phyloP scores from a whole-genome alignment of 2,797 vertebrate genomes.

The Hippocampus kuda region DNA sequence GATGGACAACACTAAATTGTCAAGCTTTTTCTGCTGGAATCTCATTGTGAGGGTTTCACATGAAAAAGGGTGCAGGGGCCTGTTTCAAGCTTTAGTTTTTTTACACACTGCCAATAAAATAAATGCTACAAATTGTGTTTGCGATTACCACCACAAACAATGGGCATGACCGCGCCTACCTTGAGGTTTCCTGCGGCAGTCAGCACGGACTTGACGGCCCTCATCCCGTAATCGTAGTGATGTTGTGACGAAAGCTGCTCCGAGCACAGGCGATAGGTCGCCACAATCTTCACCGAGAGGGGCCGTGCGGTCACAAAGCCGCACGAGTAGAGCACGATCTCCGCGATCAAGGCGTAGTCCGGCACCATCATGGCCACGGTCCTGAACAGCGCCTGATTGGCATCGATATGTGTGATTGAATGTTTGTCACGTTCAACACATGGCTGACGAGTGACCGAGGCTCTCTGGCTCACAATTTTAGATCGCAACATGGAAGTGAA shows the following conservation, averaged over 20 bases:
- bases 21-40: no score
- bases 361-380: slow-evolving; percentile 95
- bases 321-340: slow-evolving; percentile 86
- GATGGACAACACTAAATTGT: no score
- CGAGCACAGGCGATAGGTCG: slow-evolving; percentile 80
- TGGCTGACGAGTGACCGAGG: no score
- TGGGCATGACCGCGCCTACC: slow-evolving; percentile 48
- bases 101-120: no score
- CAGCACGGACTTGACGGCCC: slow-evolving; percentile 86
- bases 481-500: no score
- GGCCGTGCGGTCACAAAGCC: slow-evolving; percentile 84
- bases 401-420: no score
- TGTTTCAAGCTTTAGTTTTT: no score
- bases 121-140: no score
- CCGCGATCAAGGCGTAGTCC: slow-evolving; percentile 87
- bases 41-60: no score
- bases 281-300: slow-evolving; percentile 83
- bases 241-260: slow-evolving; percentile 85
- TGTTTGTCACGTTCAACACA: no score
- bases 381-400: slow-evolving; percentile 76
- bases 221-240: slow-evolving; percentile 91
- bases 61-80: no score
- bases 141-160: neutral
- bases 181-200: slow-evolving; percentile 85
- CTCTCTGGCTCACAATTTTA: no score